Percentiles rank a stretch among this genome's conserved stretches.
Evolutionary conservation across 2,113 vertebrate genomes (phyloP).

Genomic region (Eira barbara): DNA sequence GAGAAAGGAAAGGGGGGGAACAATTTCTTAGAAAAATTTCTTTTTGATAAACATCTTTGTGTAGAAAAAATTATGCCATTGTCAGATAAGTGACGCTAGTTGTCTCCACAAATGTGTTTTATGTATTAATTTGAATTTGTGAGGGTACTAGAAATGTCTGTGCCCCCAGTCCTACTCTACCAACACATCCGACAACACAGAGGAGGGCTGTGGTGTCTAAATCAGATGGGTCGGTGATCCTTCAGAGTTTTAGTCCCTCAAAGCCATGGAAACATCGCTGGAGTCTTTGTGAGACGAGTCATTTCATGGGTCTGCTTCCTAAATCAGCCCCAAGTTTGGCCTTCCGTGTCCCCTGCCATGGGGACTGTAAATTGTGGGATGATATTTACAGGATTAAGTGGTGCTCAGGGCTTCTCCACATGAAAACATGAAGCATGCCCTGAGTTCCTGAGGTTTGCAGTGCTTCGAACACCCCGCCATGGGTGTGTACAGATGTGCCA

Average conservation of each 20-base stretch:
- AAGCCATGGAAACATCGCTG: background rate
- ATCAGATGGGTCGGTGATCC: background rate
- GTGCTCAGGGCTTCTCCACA: accelerated
- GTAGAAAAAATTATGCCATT: background rate
- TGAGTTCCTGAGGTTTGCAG: no score
- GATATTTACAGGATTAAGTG: background rate
- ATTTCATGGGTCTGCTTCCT: background rate
- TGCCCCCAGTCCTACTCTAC: background rate
- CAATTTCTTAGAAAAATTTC: background rate
- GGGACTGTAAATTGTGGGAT: background rate
- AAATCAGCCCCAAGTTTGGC: background rate
- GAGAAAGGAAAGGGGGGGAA: background rate
- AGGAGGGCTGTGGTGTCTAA: background rate
- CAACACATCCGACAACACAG: background rate
- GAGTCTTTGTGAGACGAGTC: background rate
- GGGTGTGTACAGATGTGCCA: no score
- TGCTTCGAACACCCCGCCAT: no score
- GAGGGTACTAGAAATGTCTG: background rate
- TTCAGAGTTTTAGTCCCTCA: background rate
- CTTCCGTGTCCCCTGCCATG: background rate
- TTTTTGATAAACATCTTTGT: background rate
- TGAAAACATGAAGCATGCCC: background rate
- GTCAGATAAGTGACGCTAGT: background rate
- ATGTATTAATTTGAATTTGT: background rate
- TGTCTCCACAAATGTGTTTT: background rate